Conservation (phyloP, 2,888 invertebrate species). For the Lysandra bellargus region DNA sequence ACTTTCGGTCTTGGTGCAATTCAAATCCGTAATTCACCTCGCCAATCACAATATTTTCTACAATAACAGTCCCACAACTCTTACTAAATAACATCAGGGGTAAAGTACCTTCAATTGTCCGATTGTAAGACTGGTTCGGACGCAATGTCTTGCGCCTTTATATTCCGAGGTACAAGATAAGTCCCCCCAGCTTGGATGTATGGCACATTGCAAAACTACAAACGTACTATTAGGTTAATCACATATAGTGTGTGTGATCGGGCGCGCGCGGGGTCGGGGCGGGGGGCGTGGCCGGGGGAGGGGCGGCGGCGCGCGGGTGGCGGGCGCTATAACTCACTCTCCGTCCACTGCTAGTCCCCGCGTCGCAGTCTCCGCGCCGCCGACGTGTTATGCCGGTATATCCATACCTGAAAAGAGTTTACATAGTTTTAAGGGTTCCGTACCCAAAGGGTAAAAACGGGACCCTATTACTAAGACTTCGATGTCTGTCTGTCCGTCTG, state of each 20-base stretch:
- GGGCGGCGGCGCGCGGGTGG: conserved; percentile 46
- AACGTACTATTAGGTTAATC: background rate
- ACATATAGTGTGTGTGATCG: background rate
- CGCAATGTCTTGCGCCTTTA: too few relatives aligned
- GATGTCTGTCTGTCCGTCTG: too few relatives aligned
- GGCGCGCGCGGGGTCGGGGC: background rate
- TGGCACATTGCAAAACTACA: background rate
- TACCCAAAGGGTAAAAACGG: too few relatives aligned
- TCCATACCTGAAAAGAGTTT: conserved; percentile 64
- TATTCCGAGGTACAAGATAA: too few relatives aligned
- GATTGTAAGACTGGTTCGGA: too few relatives aligned
- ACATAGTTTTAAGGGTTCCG: background rate
- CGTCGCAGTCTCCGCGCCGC: conserved; percentile 78
- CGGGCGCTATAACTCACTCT: conserved; percentile 76
- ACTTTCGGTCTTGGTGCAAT: too few relatives aligned
- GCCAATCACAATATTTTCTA: too few relatives aligned
- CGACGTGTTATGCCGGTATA: conserved; percentile 73
- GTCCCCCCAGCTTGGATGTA: background rate
- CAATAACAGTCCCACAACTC: too few relatives aligned
- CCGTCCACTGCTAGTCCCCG: conserved; percentile 84
- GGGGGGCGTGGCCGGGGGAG: conserved; percentile 35
- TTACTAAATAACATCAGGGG: too few relatives aligned
- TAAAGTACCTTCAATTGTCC: too few relatives aligned
- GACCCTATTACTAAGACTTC: too few relatives aligned
- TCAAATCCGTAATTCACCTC: too few relatives aligned